phyloP scores from a whole-genome alignment of 2,113 vertebrate species.

The Pelecanoides urinatrix region DNA sequence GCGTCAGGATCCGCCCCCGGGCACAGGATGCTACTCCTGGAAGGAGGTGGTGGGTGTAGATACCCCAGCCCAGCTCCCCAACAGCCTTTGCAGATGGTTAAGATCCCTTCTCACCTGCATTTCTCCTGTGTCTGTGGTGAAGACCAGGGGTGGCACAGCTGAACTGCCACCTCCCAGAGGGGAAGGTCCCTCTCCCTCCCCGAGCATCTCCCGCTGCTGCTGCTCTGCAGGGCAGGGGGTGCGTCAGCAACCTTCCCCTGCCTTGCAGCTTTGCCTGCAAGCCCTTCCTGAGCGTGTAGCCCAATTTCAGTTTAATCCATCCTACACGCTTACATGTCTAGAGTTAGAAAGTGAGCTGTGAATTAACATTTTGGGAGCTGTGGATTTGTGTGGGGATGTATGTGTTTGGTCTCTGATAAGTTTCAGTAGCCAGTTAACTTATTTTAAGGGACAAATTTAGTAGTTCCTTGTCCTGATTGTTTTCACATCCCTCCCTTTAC shows the following conservation, averaged over 20 bases:
- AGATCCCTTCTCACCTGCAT: no score
- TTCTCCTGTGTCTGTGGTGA: not conserved
- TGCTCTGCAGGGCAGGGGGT: not conserved
- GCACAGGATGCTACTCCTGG: not conserved
- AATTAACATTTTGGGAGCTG: not conserved
- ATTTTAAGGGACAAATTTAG: not conserved
- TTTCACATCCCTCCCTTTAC: not conserved
- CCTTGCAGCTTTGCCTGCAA: not conserved
- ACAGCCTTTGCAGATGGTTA: not conserved
- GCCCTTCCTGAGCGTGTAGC: not conserved
- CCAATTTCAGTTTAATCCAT: not conserved
- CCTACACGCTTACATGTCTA: fast-evolving
- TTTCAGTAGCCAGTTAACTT: not conserved
- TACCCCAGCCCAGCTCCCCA: not conserved
- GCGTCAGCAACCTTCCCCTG: not conserved
- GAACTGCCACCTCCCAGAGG: not conserved
- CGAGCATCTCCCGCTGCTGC: fast-evolving
- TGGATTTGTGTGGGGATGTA: not conserved
- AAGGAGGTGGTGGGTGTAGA: not conserved
- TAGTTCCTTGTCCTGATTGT: not conserved
- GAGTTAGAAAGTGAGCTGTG: not conserved
- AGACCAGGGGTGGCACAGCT: not conserved
- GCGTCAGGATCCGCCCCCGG: fast-evolving
- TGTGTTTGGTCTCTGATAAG: not conserved
- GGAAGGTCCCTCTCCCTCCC: not conserved